These are phyloP conservation scores for Microplitis demolitor DNA, from an alignment of 1,140 invertebrate species.

Conservation along the genomic window DNA sequence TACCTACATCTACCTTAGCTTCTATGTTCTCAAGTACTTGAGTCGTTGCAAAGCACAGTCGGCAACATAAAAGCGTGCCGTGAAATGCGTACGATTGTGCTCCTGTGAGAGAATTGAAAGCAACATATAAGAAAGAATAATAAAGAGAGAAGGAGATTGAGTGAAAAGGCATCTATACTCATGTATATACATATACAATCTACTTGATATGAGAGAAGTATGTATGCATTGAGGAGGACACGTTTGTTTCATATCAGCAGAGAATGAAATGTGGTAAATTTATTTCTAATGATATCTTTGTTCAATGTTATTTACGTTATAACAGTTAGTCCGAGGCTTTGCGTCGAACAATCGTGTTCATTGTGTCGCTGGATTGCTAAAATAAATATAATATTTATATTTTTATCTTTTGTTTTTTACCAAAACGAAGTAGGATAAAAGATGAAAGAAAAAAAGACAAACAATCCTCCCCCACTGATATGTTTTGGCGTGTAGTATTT, in stretches of 20 bases:
- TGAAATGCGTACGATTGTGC: conserved; percentile 44
- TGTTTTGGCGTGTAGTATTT: conserved; percentile 44
- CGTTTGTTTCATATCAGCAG: background rate
- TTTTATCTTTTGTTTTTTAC: conserved; percentile 5
- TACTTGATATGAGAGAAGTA: background rate
- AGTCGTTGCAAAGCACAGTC: conserved; percentile 24
- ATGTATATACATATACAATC: background rate
- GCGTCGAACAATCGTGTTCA: conserved; percentile 41
- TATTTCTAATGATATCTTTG: conserved; percentile 25
- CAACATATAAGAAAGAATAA: background rate
- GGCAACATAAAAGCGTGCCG: conserved; percentile 45
- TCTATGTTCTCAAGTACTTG: background rate
- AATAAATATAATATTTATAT: background rate
- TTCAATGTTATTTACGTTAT: conserved; percentile 8
- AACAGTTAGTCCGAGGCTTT: background rate
- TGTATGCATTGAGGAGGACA: background rate
- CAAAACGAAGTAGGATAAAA: conserved; percentile 19
- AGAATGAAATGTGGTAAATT: background rate
- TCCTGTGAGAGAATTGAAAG: conserved; percentile 17
- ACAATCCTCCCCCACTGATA: conserved; percentile 3
- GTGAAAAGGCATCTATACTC: background rate
- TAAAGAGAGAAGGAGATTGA: conserved; percentile 1
- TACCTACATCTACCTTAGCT: conserved; percentile 15
- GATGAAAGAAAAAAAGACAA: background rate
- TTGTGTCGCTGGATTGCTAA: conserved; percentile 40